These are phyloP conservation scores for Aphidoletes aphidimyza DNA, from an alignment of 2,888 invertebrate species.

Conservation along the genomic window DNA sequence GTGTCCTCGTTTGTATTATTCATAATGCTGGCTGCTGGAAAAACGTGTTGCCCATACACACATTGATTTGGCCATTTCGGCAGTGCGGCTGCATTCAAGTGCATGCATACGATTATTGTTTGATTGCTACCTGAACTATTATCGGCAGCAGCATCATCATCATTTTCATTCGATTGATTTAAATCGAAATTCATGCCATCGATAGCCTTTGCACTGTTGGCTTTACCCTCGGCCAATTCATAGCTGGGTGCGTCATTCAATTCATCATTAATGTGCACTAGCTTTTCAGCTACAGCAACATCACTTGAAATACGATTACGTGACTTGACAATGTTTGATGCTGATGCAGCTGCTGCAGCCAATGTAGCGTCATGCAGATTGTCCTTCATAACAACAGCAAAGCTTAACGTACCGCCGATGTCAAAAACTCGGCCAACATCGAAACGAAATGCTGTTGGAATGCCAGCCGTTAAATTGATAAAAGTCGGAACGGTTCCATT, in stretches of 20 bases:
- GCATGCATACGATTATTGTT: slow-evolving; percentile 73
- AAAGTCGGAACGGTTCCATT: slow-evolving; percentile 74
- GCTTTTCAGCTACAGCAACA: slow-evolving; percentile 63
- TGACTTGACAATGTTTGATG: background rate
- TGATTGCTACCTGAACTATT: slow-evolving; percentile 62
- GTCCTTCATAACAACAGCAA: slow-evolving; percentile 77
- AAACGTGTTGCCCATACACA: slow-evolving; percentile 68
- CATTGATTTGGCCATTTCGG: slow-evolving; percentile 75
- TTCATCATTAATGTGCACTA: slow-evolving; percentile 59
- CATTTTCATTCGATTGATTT: slow-evolving; percentile 26
- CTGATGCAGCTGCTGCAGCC: slow-evolving; percentile 12
- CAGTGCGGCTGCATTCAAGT: slow-evolving; percentile 70
- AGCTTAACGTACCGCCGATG: slow-evolving; percentile 81
- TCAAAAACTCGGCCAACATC: slow-evolving; percentile 77
- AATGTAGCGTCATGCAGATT: slow-evolving; percentile 60
- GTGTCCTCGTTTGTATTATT: slow-evolving; percentile 74
- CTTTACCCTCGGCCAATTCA: background rate
- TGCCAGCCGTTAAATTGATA: slow-evolving; percentile 75
- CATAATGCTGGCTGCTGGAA: slow-evolving; percentile 72
- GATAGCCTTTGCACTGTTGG: slow-evolving; percentile 60
- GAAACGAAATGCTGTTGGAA: slow-evolving; percentile 76
- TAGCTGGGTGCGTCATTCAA: slow-evolving; percentile 55
- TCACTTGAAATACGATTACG: slow-evolving; percentile 57
- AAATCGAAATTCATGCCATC: slow-evolving; percentile 56
- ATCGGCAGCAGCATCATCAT: slow-evolving; percentile 57